These are phyloP conservation scores for Pandemis cinnamomeana DNA, from an alignment of 2,888 invertebrate species.

Conservation along the genomic window DNA sequence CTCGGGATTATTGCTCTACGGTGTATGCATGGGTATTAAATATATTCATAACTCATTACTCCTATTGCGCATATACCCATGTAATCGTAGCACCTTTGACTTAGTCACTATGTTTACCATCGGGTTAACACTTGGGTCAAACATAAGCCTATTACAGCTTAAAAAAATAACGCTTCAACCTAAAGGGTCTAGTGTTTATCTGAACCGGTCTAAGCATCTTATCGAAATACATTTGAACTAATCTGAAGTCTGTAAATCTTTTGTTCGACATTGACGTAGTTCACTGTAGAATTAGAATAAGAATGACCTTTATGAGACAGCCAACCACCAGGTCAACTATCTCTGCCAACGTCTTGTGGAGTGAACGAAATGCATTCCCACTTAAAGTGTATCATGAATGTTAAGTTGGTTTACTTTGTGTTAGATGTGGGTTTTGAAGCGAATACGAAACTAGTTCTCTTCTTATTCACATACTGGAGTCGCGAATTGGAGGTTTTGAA, in stretches of 20 bases:
- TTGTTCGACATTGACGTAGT: neutral
- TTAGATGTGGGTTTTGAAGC: constrained; percentile 17
- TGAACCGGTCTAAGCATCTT: neutral
- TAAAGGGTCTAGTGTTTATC: neutral
- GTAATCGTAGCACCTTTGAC: neutral
- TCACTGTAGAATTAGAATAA: neutral
- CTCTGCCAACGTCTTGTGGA: neutral
- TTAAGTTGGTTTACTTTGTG: constrained; percentile 27
- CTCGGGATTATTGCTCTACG: no score
- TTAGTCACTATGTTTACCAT: constrained; percentile 1
- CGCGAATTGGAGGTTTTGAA: constrained; percentile 13
- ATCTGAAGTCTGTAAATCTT: neutral
- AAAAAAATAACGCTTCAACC: neutral
- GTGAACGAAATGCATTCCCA: constrained; percentile 24
- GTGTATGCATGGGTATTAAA: no score
- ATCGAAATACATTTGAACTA: neutral
- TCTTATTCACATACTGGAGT: neutral
- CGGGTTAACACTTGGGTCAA: neutral
- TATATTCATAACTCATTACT: no score
- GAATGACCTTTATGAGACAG: neutral
- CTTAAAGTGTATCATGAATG: constrained; percentile 35
- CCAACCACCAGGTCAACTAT: constrained; percentile 19
- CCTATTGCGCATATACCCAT: no score
- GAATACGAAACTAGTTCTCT: constrained; percentile 7
- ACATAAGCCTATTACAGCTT: neutral